Evolutionary conservation across 2,113 vertebrate species (phyloP).

Genomic region (Zosterops hypoxanthus): DNA sequence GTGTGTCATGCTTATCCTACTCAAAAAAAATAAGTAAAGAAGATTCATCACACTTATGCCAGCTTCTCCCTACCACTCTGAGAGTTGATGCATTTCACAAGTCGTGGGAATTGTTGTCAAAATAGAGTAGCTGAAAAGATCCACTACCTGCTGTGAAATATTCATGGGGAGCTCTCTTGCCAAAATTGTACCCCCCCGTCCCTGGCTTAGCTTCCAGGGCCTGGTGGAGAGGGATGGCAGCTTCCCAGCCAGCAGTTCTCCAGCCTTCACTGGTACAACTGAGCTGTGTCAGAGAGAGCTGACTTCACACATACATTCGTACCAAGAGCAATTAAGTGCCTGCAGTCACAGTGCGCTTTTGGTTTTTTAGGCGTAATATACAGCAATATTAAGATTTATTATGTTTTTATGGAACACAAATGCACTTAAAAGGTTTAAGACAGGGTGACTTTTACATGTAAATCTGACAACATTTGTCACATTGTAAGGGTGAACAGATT

Average conservation of each 20-base stretch:
- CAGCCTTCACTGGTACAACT: not conserved
- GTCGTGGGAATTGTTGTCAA: not conserved
- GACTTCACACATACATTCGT: fast-evolving
- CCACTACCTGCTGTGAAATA: not conserved
- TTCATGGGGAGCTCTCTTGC: not conserved
- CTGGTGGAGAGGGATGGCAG: not conserved
- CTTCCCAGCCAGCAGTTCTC: not conserved
- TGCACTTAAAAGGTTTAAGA: not conserved
- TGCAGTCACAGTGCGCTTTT: not conserved
- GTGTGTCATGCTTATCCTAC: not conserved
- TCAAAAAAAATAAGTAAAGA: not conserved
- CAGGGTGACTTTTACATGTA: not conserved
- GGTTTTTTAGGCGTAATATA: not conserved
- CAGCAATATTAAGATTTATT: not conserved
- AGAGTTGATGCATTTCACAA: not conserved
- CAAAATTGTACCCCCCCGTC: not conserved
- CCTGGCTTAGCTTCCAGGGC: not conserved
- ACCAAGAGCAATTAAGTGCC: not conserved
- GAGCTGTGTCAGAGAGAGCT: not conserved
- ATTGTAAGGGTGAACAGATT: not conserved
- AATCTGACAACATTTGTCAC: not conserved
- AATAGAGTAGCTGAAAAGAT: not conserved
- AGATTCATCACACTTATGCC: not conserved
- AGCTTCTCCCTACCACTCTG: not conserved
- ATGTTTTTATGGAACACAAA: not conserved